phyloP scores from a whole-genome alignment of 2,888 invertebrate genomes.

The Resseliella maxima region DNA sequence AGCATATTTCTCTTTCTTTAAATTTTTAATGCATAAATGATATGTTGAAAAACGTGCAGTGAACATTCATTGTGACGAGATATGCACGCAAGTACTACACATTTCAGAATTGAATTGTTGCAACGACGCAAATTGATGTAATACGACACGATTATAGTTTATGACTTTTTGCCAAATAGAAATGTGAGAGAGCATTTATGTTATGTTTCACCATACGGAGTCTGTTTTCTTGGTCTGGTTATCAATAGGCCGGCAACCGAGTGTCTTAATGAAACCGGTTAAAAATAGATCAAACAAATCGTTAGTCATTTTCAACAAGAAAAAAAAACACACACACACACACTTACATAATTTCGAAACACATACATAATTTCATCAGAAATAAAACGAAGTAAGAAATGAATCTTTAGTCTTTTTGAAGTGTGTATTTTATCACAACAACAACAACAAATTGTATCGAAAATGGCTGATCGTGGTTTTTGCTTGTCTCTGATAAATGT shows the following conservation, averaged over 20 bases:
- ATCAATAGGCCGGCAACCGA: neutral
- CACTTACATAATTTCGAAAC: too few species aligned
- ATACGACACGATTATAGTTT: neutral
- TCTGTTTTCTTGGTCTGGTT: neutral
- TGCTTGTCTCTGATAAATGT: neutral
- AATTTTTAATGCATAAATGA: neutral
- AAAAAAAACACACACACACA: too few species aligned
- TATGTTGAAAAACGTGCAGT: neutral
- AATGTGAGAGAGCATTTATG: neutral
- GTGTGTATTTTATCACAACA: neutral
- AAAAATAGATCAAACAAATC: constrained; percentile 32
- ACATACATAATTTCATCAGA: too few species aligned
- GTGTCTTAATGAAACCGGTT: neutral
- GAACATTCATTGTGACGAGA: too few species aligned
- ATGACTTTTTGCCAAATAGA: neutral
- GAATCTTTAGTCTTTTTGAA: too few species aligned
- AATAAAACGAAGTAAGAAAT: too few species aligned
- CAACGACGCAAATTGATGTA: neutral
- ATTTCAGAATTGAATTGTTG: neutral
- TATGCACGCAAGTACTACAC: too few species aligned
- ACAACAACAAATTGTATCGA: neutral
- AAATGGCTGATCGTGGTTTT: constrained; percentile 7
- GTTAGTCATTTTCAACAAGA: neutral
- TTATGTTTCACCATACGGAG: neutral
- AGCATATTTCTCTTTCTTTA: neutral